These are phyloP conservation scores for Grus americana DNA, from an alignment of 2,113 vertebrate species.

Conservation along the genomic window DNA sequence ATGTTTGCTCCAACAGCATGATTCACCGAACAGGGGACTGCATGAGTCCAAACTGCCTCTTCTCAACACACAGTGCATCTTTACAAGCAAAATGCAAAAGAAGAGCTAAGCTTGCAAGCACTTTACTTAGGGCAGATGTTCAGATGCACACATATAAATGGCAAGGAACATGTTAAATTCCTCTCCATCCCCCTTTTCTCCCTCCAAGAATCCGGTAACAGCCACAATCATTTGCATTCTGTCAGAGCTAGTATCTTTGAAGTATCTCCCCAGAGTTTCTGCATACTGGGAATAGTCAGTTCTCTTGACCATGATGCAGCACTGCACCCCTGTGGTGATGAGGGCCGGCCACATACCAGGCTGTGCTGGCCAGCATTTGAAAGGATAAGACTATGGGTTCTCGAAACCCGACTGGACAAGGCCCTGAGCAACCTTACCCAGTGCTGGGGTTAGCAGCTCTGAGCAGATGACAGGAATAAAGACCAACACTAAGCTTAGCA, in stretches of 20 bases:
- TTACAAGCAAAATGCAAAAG: neutral
- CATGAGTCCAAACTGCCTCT: neutral
- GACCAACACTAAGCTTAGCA: neutral
- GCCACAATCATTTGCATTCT: neutral
- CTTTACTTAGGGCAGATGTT: neutral
- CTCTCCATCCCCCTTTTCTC: neutral
- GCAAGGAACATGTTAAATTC: neutral
- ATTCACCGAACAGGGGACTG: neutral
- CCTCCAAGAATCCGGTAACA: neutral
- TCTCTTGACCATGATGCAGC: neutral
- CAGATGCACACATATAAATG: fast-evolving
- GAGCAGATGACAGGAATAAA: neutral
- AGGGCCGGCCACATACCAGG: fast-evolving
- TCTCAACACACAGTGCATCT: neutral
- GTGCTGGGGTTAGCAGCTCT: neutral
- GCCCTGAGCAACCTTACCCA: neutral
- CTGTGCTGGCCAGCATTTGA: neutral
- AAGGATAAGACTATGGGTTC: neutral
- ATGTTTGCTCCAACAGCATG: neutral
- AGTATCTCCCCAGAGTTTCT: neutral
- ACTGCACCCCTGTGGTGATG: neutral
- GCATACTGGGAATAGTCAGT: neutral
- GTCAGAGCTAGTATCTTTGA: fast-evolving
- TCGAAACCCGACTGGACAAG: neutral
- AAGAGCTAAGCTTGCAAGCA: neutral